phyloP scores from a whole-genome alignment of 1,140 invertebrate genomes.

The Gonioctena quinquepunctata region DNA sequence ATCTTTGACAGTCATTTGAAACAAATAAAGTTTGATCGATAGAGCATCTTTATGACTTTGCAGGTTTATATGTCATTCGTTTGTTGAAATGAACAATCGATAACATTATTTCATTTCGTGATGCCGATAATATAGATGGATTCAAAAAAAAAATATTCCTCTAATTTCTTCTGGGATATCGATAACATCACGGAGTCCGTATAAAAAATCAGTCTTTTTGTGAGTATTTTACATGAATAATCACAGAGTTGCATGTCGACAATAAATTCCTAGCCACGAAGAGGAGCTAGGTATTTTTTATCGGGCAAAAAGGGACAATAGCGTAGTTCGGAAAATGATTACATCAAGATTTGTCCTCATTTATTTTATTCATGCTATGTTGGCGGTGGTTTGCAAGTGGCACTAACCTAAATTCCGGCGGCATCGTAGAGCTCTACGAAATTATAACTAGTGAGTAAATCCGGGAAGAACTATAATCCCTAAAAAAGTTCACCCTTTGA shows the following conservation, averaged over 20 bases:
- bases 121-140: not conserved
- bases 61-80: not conserved
- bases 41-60: not conserved
- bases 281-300: no score
- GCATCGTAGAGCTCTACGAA: no score
- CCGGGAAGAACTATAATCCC: no score
- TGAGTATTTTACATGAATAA: not conserved
- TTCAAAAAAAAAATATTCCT: not conserved
- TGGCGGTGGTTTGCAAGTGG: no score
- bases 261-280: not conserved
- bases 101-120: not conserved
- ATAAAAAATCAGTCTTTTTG: not conserved
- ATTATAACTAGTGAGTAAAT: no score
- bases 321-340: no score
- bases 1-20: not conserved
- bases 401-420: no score
- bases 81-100: not conserved
- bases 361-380: no score
- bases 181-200: not conserved
- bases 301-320: no score
- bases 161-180: not conserved
- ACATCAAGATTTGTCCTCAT: no score
- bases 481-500: no score
- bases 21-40: slow-evolving; percentile 7
- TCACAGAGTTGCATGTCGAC: not conserved